Percentiles rank a stretch among this genome's conserved stretches.
Evolutionary conservation across 2,113 vertebrate genomes (phyloP).

Genomic region (Papio anubis): DNA sequence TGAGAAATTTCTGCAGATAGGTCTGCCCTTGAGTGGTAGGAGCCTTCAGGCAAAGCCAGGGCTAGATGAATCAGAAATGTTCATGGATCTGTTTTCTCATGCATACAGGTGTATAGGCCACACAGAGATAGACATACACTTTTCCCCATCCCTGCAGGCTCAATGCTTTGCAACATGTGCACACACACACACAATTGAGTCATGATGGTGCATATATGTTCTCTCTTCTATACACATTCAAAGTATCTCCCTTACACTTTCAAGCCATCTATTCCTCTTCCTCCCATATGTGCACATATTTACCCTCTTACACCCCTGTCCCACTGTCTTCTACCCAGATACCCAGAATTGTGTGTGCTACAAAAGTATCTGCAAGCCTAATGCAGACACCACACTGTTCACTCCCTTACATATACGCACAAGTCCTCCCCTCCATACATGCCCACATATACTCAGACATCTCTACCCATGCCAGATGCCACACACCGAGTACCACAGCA

Average conservation of each 20-base stretch:
- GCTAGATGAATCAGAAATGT: conserved; percentile 78
- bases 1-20: conserved; percentile 73
- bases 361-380: not conserved
- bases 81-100: conserved; percentile 49
- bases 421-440: not conserved
- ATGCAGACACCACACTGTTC: not conserved
- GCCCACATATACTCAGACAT: not conserved
- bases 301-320: not conserved
- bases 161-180: not conserved
- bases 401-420: not conserved
- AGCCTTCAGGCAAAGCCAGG: conserved; percentile 77
- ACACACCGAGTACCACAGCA: not conserved
- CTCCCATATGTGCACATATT: not conserved
- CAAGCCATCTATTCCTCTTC: not conserved
- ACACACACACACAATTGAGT: not conserved
- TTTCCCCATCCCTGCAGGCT: not conserved
- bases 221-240: not conserved
- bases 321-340: conserved; percentile 14
- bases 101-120: conserved; percentile 1
- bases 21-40: conserved; percentile 69
- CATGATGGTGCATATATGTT: not conserved
- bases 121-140: not conserved
- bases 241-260: not conserved
- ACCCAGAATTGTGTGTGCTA: not conserved
- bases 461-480: not conserved